Evolutionary conservation across 1,140 invertebrate genomes (phyloP).

Genomic region (Zeugodacus cucurbitae): DNA sequence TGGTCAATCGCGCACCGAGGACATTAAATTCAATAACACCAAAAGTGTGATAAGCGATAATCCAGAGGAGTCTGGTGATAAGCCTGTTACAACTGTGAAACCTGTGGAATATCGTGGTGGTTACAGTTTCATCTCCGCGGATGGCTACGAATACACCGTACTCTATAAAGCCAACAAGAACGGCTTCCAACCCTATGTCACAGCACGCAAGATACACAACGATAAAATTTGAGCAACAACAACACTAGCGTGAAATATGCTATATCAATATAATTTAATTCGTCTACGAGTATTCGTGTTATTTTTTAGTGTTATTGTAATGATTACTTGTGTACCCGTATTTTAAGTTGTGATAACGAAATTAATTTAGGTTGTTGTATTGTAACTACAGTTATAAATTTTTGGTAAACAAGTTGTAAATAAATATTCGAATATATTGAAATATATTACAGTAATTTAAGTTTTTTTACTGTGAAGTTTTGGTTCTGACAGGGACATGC

Average conservation of each 20-base stretch:
- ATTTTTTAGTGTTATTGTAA: background rate
- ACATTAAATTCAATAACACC: conserved; percentile 53
- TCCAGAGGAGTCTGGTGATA: background rate
- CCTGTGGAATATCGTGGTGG: conserved; percentile 68
- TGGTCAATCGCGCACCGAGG: conserved; percentile 55
- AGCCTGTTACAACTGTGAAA: conserved; percentile 43
- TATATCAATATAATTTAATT: background rate
- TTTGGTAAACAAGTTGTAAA: background rate
- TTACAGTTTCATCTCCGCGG: conserved; percentile 76
- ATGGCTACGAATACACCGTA: conserved; percentile 75
- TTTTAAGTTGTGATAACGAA: background rate
- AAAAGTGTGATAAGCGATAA: conserved; percentile 38
- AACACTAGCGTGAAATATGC: background rate
- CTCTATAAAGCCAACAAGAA: conserved; percentile 78
- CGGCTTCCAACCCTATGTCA: conserved; percentile 77
- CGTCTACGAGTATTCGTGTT: background rate
- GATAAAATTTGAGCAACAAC: background rate
- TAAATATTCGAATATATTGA: too few relatives aligned
- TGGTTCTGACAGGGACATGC: too few relatives aligned
- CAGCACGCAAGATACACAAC: conserved; percentile 56
- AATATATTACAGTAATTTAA: too few relatives aligned
- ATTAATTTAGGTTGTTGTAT: background rate
- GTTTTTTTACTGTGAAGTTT: too few relatives aligned
- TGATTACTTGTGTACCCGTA: background rate
- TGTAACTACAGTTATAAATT: background rate